Evolutionary conservation across 2,113 vertebrate genomes (phyloP).

Genomic region (Peromyscus maniculatus): DNA sequence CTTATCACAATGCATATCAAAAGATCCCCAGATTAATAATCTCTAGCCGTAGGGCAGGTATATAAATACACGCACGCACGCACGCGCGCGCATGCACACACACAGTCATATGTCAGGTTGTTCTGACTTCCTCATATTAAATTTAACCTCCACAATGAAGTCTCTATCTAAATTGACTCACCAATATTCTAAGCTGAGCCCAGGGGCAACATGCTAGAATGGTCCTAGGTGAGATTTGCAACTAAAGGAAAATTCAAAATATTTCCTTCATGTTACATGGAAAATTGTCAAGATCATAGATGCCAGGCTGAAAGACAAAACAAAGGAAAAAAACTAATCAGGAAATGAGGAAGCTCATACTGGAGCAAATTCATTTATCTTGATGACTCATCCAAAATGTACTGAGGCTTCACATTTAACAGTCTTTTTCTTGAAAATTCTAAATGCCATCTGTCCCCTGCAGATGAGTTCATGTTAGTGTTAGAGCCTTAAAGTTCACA

Average conservation of each 20-base stretch:
- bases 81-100: too few relatives aligned
- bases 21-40: background rate
- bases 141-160: background rate
- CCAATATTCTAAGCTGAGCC: conserved; percentile 25
- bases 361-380: conserved; percentile 76
- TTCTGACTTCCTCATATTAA: background rate
- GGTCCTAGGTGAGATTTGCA: conserved; percentile 57
- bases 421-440: conserved; percentile 71
- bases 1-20: background rate
- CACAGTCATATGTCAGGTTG: background rate
- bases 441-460: conserved; percentile 77
- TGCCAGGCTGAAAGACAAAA: conserved; percentile 66
- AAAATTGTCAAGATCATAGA: conserved; percentile 66
- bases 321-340: conserved; percentile 60
- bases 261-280: conserved; percentile 73
- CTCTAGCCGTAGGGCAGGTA: background rate
- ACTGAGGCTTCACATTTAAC: conserved; percentile 75
- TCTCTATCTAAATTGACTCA: conserved; percentile 24
- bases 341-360: conserved; percentile 76
- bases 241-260: conserved; percentile 64
- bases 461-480: conserved; percentile 75
- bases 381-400: conserved; percentile 75
- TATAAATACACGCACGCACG: background rate
- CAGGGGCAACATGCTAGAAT: conserved; percentile 31
- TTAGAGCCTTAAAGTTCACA: conserved; percentile 73